Conservation (phyloP, 2,888 invertebrate genomes). For the Aphodius sticticus region DNA sequence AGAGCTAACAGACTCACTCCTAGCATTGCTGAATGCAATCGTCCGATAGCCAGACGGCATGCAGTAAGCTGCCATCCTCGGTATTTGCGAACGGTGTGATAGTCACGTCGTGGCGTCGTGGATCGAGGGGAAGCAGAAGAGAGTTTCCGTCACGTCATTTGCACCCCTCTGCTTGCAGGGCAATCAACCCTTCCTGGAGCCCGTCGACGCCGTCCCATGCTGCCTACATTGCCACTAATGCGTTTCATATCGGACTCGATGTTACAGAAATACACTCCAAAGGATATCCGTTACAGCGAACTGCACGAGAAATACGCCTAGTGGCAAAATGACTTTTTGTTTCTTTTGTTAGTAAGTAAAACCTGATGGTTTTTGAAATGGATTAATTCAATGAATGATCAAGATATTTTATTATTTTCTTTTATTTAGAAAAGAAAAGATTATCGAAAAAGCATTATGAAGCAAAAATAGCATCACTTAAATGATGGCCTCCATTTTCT, state of each 20-base stretch:
- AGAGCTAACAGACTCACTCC: background rate
- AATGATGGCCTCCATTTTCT: no score
- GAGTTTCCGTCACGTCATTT: slow-evolving; percentile 20
- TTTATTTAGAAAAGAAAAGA: no score
- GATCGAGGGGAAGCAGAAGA: background rate
- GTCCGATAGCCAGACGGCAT: background rate
- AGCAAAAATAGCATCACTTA: no score
- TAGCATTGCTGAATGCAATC: background rate
- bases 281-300: background rate
- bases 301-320: background rate
- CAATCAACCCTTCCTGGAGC: slow-evolving; percentile 22
- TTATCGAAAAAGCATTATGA: no score
- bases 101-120: background rate
- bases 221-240: background rate
- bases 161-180: slow-evolving; percentile 10
- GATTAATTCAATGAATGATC: no score
- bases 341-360: background rate
- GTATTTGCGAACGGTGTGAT: background rate
- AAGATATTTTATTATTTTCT: no score
- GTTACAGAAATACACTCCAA: background rate
- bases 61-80: background rate
- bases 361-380: no score
- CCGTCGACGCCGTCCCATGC: background rate
- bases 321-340: background rate
- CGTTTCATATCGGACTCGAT: background rate